A percentile compares a stretch with the other conserved stretches of the same genome.
These are phyloP conservation scores for Epinephelus cyanopodus DNA, from an alignment of 2,113 vertebrate species.

Conservation along the genomic window DNA sequence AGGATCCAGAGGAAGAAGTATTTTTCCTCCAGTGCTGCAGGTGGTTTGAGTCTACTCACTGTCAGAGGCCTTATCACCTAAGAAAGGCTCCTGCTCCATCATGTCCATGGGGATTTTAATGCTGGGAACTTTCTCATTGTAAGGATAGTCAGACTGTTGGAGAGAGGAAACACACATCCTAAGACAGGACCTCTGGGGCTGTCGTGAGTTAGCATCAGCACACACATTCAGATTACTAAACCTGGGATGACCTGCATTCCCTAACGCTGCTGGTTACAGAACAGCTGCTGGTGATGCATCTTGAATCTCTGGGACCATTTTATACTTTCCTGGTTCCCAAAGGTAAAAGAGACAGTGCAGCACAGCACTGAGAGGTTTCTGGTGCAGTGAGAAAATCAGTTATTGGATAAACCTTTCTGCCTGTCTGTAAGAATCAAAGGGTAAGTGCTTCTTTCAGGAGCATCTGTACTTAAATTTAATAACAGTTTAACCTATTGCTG, in stretches of 20 bases:
- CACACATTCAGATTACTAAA: not conserved
- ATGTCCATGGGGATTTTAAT: slow-evolving; percentile 99
- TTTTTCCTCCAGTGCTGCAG: slow-evolving; percentile 66
- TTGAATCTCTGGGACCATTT: no score
- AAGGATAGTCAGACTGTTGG: slow-evolving; percentile 97
- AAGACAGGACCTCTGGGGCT: slow-evolving; percentile 10
- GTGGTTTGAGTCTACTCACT: slow-evolving; percentile 92
- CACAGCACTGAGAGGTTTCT: not conserved
- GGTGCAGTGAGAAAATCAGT: not conserved
- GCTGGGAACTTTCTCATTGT: slow-evolving; percentile 96
- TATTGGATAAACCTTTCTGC: not conserved
- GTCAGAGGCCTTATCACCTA: slow-evolving; percentile 95
- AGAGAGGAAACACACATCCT: slow-evolving; percentile 76
- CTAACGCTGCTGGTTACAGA: not conserved
- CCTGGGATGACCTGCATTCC: not conserved
- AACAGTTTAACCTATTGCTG: not conserved
- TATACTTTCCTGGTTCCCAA: not conserved
- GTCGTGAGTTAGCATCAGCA: not conserved
- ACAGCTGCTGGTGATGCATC: not conserved
- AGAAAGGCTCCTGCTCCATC: slow-evolving; percentile 98
- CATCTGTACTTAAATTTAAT: not conserved
- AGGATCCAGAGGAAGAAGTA: not conserved
- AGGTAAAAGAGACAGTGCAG: not conserved
- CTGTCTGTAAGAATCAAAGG: not conserved
- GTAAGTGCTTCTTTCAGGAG: not conserved